A percentile compares a stretch with the other conserved stretches of the same genome.
These are phyloP conservation scores for Aphaenogaster ashmeadi DNA, from an alignment of 1,140 invertebrate species.

Conservation along the genomic window DNA sequence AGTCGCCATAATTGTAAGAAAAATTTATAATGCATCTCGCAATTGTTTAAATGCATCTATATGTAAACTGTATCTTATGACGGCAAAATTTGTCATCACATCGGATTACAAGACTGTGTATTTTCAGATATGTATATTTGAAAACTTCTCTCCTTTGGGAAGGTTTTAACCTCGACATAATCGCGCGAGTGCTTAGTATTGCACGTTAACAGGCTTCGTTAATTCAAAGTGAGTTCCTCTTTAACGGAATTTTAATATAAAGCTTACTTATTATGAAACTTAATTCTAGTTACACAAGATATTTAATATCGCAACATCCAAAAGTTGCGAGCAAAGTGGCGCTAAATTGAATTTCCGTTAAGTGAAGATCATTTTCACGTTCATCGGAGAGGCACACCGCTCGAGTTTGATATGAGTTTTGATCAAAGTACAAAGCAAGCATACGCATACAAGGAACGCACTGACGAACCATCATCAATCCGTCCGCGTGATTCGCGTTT, in stretches of 20 bases:
- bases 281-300: constrained; percentile 23
- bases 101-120: not conserved
- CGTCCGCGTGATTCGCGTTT: not conserved
- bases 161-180: not conserved
- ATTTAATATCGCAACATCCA: constrained; percentile 25
- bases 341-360: constrained; percentile 17
- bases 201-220: constrained; percentile 16
- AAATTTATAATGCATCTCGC: not conserved
- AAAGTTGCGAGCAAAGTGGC: constrained; percentile 4
- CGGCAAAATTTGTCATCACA: not conserved
- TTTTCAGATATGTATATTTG: not conserved
- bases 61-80: not conserved
- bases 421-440: not conserved
- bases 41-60: not conserved
- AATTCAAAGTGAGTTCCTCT: not conserved
- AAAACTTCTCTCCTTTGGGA: not conserved
- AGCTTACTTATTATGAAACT: constrained; percentile 31
- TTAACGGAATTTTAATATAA: not conserved
- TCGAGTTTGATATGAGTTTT: not conserved
- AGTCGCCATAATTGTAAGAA: not conserved
- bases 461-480: constrained; percentile 18
- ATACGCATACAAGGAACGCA: not conserved
- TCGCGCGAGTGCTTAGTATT: not conserved
- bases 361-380: not conserved
- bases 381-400: not conserved